Evolutionary conservation across 2,113 vertebrate species (phyloP), one percentile per base, ranked within the genome.

Genomic region (Gila orcuttii): DNA sequence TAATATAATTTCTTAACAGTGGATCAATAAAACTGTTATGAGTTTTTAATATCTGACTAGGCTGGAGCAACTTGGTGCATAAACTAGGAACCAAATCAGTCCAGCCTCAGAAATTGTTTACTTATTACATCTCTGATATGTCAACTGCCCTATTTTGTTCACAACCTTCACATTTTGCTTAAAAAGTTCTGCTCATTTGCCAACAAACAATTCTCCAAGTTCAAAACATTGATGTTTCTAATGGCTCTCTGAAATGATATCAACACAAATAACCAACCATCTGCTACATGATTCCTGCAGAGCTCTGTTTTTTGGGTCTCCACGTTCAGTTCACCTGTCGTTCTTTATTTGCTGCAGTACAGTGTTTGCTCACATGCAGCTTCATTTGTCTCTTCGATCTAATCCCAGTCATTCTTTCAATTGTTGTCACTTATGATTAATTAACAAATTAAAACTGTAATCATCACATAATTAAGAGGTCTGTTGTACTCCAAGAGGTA

Each of bases 381-480:
- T 47, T 64, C 25, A 64, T 64, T 47, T 47, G 55, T 79, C 76
- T 66, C 33, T 79, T 79, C 33, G 12, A 60, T 60, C 77, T 25
- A 15, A 42, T 79, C 33, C 39, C 62, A 60, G 33, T 23, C 17
- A 60, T 79, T 57, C 31, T 60, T 79, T 75, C 73, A 75, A 42
- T 8, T 60, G 73, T 39, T 79, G 52, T 79, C 55, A 60, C 21
- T 60, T 79, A n/a, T 75, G 71, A 75, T 75, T 75, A 75, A 47
- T 75, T 28, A 75, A 50, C 73, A 75, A 75, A 79, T 79, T 42
- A 60, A 60, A 13, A 17, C 59, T 45, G 59, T 25, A 42, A 60
- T 79, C 77, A 79, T 62, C 23, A 42, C 11, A 36, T 79, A 36
- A 60, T 60, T 79, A 60, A 60, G 31, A 79, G 33, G 33, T 79